Percentiles rank a stretch among this genome's conserved stretches.
Conservation (phyloP, 2,113 vertebrate genomes). For the Trochalopteron elliotii region DNA sequence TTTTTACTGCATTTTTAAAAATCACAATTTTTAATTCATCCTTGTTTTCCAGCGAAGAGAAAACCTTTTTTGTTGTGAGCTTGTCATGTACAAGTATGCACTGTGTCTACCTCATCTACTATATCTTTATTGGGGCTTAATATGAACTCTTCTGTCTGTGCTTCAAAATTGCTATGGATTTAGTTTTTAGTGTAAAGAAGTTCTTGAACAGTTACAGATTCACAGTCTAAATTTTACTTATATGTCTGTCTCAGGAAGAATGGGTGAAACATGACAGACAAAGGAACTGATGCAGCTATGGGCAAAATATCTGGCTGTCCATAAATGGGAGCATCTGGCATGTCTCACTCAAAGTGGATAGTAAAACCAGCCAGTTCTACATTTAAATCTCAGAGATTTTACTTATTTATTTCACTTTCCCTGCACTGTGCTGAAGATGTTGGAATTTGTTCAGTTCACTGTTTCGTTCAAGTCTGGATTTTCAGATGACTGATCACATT, state of each 20-base stretch:
- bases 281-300: background rate
- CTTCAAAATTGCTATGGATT: background rate
- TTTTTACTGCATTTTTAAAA: background rate
- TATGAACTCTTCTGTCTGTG: rapidly evolving
- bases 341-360: background rate
- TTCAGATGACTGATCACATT: background rate
- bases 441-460: background rate
- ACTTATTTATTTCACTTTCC: background rate
- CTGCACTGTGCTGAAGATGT: background rate
- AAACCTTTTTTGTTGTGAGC: background rate
- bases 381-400: background rate
- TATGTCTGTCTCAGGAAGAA: background rate
- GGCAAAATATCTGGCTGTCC: background rate
- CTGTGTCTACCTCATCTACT: background rate
- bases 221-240: background rate
- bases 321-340: background rate
- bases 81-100: rapidly evolving
- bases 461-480: background rate
- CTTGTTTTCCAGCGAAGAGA: background rate
- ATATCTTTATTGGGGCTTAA: background rate
- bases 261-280: background rate
- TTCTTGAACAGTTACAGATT: background rate
- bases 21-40: background rate
- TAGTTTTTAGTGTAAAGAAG: background rate
- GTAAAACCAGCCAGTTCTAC: background rate